A percentile compares a stretch with the other conserved stretches of the same genome.
Conservation (phyloP, 1,140 invertebrate species). For the Grapholita molesta region DNA sequence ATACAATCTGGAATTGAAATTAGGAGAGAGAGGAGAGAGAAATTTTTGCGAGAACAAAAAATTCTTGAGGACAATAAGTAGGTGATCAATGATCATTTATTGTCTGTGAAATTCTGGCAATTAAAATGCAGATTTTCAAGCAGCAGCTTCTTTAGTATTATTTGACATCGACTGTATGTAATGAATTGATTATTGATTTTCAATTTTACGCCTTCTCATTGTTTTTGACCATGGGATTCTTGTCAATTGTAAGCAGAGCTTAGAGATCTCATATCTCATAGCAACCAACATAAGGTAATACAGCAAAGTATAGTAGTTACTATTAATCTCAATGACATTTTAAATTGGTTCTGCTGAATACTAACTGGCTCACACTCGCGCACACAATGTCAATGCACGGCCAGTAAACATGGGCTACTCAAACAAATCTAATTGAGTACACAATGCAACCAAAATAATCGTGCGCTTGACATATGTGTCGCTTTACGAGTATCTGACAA, state of each 20-base stretch:
- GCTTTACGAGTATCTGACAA: neutral
- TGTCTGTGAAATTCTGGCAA: too few relatives aligned
- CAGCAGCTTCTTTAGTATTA: neutral
- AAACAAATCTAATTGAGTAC: neutral
- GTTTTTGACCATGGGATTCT: neutral
- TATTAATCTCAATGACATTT: neutral
- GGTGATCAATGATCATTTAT: too few relatives aligned
- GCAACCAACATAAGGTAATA: too few relatives aligned
- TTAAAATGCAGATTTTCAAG: too few relatives aligned
- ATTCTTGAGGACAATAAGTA: too few relatives aligned
- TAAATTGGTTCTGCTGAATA: neutral
- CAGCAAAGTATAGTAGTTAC: too few relatives aligned
- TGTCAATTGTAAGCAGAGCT: too few relatives aligned
- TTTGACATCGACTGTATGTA: neutral
- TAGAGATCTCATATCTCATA: too few relatives aligned
- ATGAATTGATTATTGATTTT: neutral
- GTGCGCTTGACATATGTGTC: neutral
- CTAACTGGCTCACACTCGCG: neutral
- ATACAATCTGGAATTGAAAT: too few relatives aligned
- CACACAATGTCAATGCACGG: neutral
- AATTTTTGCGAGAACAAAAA: too few relatives aligned
- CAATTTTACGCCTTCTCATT: neutral
- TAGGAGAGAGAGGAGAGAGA: too few relatives aligned
- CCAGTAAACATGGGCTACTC: neutral
- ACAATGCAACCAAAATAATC: neutral